A percentile compares a stretch with the other conserved stretches of the same genome.
phyloP scores from a whole-genome alignment of 2,113 vertebrate genomes.

The Isurus oxyrinchus region DNA sequence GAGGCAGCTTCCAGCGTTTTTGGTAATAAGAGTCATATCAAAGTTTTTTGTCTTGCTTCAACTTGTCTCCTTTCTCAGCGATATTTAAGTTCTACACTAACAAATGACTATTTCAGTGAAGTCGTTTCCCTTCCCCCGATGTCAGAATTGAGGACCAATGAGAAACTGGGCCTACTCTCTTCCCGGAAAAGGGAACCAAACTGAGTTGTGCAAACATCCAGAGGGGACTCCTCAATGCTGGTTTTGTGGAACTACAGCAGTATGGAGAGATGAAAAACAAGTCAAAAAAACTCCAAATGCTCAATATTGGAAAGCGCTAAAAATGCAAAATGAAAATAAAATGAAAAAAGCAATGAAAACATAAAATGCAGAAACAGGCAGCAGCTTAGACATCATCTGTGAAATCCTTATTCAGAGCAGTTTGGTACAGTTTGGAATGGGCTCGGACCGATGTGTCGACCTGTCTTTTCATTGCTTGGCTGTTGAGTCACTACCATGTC shows the following conservation, averaged over 20 bases:
- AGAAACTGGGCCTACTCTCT: neutral
- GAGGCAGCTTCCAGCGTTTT: neutral
- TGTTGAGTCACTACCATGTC: neutral
- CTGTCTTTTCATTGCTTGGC: neutral
- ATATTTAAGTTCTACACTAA: too few relatives aligned
- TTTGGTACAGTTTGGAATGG: neutral
- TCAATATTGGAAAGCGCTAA: neutral
- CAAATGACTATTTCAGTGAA: too few relatives aligned
- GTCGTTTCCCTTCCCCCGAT: neutral
- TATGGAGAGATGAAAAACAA: neutral
- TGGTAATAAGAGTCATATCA: too few relatives aligned
- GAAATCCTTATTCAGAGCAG: too few relatives aligned
- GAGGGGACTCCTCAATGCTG: neutral
- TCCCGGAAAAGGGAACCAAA: neutral
- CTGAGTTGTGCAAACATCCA: neutral
- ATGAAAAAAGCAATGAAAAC: neutral
- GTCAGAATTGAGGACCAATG: neutral
- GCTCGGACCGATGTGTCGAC: neutral
- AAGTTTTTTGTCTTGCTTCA: too few relatives aligned
- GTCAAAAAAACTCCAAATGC: neutral
- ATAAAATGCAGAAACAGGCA: neutral
- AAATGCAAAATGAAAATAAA: too few relatives aligned
- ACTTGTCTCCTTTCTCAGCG: too few relatives aligned
- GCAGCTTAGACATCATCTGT: too few relatives aligned
- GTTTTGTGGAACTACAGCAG: neutral